Evolutionary conservation across 2,888 invertebrate species (phyloP).

Genomic region (Metopia argyrocephala): DNA sequence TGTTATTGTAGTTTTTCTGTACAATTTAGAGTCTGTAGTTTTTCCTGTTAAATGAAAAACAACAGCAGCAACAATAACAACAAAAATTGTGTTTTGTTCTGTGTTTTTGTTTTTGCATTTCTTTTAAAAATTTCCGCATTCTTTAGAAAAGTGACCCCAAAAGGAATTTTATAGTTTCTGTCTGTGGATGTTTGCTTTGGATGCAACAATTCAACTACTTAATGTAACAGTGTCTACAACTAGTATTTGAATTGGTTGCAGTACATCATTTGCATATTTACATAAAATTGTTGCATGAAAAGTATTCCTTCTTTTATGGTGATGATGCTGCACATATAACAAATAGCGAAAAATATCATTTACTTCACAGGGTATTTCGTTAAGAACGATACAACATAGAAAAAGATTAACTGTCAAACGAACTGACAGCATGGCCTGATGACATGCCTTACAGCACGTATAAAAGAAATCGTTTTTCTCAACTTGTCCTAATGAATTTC

Average conservation of each 20-base stretch:
- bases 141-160: constrained; percentile 72
- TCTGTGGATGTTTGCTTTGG: constrained; percentile 11
- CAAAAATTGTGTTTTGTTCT: constrained; percentile 65
- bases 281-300: constrained; percentile 48
- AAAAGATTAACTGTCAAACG: too few species aligned
- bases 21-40: constrained; percentile 4
- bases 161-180: constrained; percentile 60
- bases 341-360: too few species aligned
- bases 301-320: constrained; percentile 14
- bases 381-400: too few species aligned
- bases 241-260: constrained; percentile 35
- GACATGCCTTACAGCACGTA: too few species aligned
- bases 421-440: too few species aligned
- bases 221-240: constrained; percentile 4
- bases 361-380: too few species aligned
- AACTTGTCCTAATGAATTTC: too few species aligned
- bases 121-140: constrained; percentile 76
- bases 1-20: not conserved
- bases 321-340: not conserved
- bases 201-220: constrained; percentile 10
- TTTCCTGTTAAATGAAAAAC: constrained; percentile 17
- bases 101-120: constrained; percentile 65
- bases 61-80: constrained; percentile 25
- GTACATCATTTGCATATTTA: constrained; percentile 34
- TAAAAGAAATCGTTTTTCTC: too few species aligned